Conservation (phyloP, 1,140 invertebrate genomes). For the Eumeta japonica region DNA sequence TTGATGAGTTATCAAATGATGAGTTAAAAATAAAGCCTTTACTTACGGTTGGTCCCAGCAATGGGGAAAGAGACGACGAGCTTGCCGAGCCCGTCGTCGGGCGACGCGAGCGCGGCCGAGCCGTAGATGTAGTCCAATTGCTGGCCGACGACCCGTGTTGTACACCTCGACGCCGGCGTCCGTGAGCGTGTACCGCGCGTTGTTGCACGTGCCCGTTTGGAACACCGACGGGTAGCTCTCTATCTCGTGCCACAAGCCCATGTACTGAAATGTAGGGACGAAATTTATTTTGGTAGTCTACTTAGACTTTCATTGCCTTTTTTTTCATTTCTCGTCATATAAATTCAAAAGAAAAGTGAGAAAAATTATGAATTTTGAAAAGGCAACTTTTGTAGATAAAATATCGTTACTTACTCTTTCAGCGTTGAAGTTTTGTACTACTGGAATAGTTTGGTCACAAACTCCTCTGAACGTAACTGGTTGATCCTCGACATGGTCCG, state of each 20-base stretch:
- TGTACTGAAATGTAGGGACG: slow-evolving; percentile 24
- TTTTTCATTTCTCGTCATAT: too few species aligned
- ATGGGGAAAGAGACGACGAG: slow-evolving; percentile 12
- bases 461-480: slow-evolving; percentile 23
- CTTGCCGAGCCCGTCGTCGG: slow-evolving; percentile 12
- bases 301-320: too few species aligned
- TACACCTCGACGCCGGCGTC: slow-evolving; percentile 17
- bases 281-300: neutral
- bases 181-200: slow-evolving; percentile 19
- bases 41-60: slow-evolving; percentile 8
- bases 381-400: neutral
- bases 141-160: slow-evolving; percentile 28
- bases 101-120: slow-evolving; percentile 17
- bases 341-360: too few species aligned
- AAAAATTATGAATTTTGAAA: too few species aligned
- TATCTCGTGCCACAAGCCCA: slow-evolving; percentile 31
- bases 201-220: slow-evolving; percentile 27
- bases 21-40: neutral
- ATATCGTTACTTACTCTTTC: slow-evolving; percentile 16
- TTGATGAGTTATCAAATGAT: neutral
- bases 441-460: slow-evolving; percentile 27
- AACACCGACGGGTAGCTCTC: slow-evolving; percentile 27
- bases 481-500: slow-evolving; percentile 15
- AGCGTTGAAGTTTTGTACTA: slow-evolving; percentile 20
- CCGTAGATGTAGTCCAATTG: slow-evolving; percentile 23